Percentiles rank a stretch among this genome's conserved stretches.
Evolutionary conservation across 23 tunicate species (phyloP).

Genomic region (Oikopleura albicans): DNA sequence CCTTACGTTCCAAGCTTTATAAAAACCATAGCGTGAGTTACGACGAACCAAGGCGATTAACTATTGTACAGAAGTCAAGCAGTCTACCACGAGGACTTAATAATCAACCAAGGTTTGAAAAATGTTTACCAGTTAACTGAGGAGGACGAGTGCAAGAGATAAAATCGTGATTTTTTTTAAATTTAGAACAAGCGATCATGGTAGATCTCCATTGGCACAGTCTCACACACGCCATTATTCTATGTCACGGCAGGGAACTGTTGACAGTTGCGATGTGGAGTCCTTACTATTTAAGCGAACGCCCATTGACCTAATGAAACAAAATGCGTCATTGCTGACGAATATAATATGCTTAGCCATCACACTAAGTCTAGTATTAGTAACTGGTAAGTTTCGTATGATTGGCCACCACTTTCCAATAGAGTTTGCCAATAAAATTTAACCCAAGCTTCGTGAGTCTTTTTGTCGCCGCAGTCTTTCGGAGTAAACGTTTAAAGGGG

Average conservation of each 20-base stretch:
- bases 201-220: background rate
- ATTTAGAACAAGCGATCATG: no score
- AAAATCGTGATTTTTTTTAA: no score
- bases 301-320: background rate
- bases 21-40: background rate
- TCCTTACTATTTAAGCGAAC: background rate
- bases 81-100: background rate
- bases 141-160: no score
- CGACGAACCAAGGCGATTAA: background rate
- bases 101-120: no score
- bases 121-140: no score
- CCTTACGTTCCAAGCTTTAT: background rate
- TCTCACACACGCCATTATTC: background rate
- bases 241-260: background rate
- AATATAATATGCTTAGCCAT: conserved; percentile 4
- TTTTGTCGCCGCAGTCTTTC: no score
- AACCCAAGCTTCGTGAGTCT: no score
- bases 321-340: conserved; percentile 3
- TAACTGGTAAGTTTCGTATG: background rate
- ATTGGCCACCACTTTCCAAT: no score
- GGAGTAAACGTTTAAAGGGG: no score
- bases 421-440: no score
- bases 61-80: background rate
- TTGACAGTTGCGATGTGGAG: background rate
- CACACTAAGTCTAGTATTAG: background rate